A percentile compares a stretch with the other conserved stretches of the same genome.
Evolutionary conservation across 64 coral and sea anemone species (phyloP).

Genomic region (Stichodactyla mertensii): DNA sequence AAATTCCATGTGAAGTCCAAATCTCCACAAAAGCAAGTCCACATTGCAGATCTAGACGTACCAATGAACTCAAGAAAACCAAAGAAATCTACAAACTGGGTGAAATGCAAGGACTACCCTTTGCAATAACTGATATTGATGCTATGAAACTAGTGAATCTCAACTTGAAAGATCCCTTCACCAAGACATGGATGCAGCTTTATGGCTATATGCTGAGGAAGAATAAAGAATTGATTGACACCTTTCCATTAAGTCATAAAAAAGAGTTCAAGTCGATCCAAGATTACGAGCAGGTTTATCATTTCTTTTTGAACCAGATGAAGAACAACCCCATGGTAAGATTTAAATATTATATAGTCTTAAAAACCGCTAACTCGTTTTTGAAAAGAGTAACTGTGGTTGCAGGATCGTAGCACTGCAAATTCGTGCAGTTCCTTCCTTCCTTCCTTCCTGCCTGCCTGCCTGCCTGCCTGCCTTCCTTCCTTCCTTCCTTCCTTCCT

Average conservation of each 20-base stretch:
- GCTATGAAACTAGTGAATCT: conserved; percentile 34
- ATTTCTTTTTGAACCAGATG: conserved; percentile 69
- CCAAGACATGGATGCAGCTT: conserved; percentile 62
- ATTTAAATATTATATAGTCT: neutral
- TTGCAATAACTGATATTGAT: conserved; percentile 56
- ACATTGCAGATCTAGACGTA: conserved; percentile 47
- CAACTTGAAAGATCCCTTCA: conserved; percentile 51
- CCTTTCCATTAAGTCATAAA: conserved; percentile 27
- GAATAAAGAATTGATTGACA: conserved; percentile 34
- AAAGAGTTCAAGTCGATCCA: conserved; percentile 59
- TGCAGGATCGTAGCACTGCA: no score
- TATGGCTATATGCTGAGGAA: conserved; percentile 75
- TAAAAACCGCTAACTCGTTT: no score
- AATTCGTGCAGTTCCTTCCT: no score
- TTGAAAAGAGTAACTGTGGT: no score
- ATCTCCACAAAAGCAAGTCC: conserved; percentile 41
- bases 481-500: no score
- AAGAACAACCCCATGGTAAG: conserved; percentile 39
- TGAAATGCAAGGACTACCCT: conserved; percentile 37
- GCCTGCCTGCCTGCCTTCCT: no score
- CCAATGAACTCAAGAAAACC: conserved; percentile 24
- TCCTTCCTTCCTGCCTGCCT: no score
- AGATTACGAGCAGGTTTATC: conserved; percentile 68
- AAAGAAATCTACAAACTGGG: conserved; percentile 80
- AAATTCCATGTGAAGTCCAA: conserved; percentile 48